Evolutionary conservation across 2,113 vertebrate species (phyloP).

Genomic region (Mobula birostris): DNA sequence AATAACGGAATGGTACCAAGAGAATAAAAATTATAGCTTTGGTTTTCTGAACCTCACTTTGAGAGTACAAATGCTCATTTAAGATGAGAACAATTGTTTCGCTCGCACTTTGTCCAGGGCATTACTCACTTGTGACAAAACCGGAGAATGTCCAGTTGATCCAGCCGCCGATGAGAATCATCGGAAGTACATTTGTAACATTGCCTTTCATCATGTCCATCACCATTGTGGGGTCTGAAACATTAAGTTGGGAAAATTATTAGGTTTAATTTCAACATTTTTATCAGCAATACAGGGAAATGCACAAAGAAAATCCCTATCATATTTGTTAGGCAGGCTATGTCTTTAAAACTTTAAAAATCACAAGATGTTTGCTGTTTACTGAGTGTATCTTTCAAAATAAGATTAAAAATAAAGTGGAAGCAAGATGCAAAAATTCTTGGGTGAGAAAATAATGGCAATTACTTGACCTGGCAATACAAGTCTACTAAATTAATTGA

Average conservation of each 20-base stretch:
- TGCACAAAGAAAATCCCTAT: neutral
- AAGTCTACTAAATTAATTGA: neutral
- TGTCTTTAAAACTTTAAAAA: neutral
- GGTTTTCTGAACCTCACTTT: neutral
- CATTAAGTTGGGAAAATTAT: neutral
- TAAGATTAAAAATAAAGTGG: neutral
- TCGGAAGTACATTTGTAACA: conserved; percentile 95
- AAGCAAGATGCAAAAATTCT: neutral
- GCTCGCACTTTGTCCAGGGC: neutral
- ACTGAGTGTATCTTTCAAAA: neutral
- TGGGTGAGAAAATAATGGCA: neutral
- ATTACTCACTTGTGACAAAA: conserved; percentile 89
- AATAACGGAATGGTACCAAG: neutral
- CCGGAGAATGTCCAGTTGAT: conserved; percentile 99
- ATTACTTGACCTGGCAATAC: neutral
- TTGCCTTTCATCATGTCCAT: conserved; percentile 99
- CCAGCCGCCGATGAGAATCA: conserved; percentile 98
- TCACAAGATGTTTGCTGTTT: too few species aligned
- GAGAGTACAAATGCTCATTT: neutral
- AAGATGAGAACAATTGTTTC: neutral
- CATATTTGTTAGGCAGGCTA: neutral
- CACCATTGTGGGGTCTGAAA: conserved; percentile 92
- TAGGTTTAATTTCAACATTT: neutral
- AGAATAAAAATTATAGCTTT: neutral
- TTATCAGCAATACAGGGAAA: neutral